These are phyloP conservation scores for Tetropium fuscum DNA, from an alignment of 2,888 invertebrate genomes.

Conservation along the genomic window DNA sequence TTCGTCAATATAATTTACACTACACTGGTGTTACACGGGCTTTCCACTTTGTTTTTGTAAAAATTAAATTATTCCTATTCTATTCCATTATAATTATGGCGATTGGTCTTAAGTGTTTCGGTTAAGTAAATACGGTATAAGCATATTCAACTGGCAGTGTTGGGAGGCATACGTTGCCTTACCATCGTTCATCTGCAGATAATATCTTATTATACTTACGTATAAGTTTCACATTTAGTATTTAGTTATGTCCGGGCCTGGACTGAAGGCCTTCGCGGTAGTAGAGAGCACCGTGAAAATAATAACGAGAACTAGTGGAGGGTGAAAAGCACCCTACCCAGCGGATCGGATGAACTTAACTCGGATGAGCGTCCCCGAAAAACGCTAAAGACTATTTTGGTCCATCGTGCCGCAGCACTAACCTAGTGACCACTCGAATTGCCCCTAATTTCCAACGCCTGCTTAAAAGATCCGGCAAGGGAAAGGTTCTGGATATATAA, in stretches of 20 bases:
- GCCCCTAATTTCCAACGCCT: conserved; percentile 27
- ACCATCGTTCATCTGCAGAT: too few relatives aligned
- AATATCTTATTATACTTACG: too few relatives aligned
- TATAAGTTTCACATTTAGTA: too few relatives aligned
- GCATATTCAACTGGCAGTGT: too few relatives aligned
- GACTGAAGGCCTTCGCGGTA: not conserved
- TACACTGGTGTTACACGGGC: too few relatives aligned
- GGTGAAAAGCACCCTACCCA: conserved; percentile 42
- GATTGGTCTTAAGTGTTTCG: too few relatives aligned
- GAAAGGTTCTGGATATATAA: not conserved
- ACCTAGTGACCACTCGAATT: conserved; percentile 54
- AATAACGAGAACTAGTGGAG: conserved; percentile 45
- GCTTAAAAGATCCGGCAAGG: not conserved
- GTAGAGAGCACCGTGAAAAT: conserved; percentile 37
- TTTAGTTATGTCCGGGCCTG: conserved; percentile 1
- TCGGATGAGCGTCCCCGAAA: not conserved
- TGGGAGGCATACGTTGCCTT: too few relatives aligned
- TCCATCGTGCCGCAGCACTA: conserved; percentile 51
- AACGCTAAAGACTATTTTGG: conserved; percentile 40
- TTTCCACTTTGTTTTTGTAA: too few relatives aligned
- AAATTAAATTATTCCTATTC: too few relatives aligned
- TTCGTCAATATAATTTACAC: too few relatives aligned
- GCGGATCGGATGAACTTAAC: conserved; percentile 32
- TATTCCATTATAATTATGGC: too few relatives aligned
- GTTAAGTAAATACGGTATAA: too few relatives aligned